phyloP scores from a whole-genome alignment of 2,113 vertebrate genomes.

The Echinops telfairi region DNA sequence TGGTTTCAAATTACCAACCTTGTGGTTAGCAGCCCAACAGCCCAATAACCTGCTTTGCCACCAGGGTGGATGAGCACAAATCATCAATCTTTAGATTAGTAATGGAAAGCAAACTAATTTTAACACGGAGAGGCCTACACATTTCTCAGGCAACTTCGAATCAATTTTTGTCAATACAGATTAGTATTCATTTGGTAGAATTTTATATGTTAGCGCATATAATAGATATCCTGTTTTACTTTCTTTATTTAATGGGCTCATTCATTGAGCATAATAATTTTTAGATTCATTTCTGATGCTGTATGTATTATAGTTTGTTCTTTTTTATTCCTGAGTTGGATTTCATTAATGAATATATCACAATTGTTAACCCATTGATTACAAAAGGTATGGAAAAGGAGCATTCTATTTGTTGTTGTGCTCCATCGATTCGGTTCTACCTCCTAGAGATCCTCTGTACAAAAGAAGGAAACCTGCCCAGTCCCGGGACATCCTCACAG shows the following conservation, averaged over 20 bases:
- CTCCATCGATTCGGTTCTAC: too few species aligned
- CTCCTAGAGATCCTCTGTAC: too few species aligned
- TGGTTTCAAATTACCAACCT: too few species aligned
- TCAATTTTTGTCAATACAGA: background rate
- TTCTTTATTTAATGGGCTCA: too few species aligned
- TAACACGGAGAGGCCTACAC: background rate
- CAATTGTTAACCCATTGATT: background rate
- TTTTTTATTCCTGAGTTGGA: background rate
- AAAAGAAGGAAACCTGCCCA: too few species aligned
- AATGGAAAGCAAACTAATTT: background rate
- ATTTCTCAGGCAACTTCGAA: background rate
- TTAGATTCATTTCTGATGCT: background rate
- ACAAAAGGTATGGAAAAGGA: background rate
- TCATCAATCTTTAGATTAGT: background rate
- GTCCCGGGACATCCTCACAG: too few species aligned
- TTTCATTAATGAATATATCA: background rate
- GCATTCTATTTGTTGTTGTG: background rate
- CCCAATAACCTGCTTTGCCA: too few species aligned
- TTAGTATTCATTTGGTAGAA: background rate
- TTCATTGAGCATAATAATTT: background rate
- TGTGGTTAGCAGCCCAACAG: too few species aligned
- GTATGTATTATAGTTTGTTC: background rate
- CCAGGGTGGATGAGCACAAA: background rate
- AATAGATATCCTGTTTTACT: background rate
- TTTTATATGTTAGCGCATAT: background rate